A percentile compares a stretch with the other conserved stretches of the same genome.
Evolutionary conservation across 2,888 invertebrate species (phyloP).

Genomic region (Loripinus fragilis): DNA sequence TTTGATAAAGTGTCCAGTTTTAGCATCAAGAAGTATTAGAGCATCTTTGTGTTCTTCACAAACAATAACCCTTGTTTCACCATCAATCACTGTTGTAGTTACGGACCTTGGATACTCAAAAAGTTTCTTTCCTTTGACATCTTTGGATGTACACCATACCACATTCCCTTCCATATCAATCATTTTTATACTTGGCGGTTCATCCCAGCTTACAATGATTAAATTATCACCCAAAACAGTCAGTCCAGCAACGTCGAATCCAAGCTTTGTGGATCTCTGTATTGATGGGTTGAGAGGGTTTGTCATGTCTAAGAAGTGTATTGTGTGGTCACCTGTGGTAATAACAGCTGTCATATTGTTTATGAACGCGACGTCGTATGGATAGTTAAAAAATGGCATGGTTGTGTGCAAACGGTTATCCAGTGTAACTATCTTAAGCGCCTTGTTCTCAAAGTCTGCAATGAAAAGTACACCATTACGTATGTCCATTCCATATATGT

Average conservation of each 20-base stretch:
- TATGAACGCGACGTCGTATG: neutral
- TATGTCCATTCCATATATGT: neutral
- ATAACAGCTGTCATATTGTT: neutral
- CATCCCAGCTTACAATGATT: neutral
- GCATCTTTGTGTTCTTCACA: neutral
- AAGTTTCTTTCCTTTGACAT: neutral
- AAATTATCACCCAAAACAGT: neutral
- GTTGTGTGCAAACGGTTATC: neutral
- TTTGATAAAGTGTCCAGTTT: neutral
- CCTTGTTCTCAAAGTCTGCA: neutral
- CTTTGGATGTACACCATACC: neutral
- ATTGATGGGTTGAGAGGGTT: neutral
- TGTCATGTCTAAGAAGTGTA: neutral
- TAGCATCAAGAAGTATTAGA: neutral
- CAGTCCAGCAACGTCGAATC: neutral
- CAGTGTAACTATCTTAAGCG: neutral
- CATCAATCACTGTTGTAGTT: neutral
- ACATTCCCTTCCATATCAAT: neutral
- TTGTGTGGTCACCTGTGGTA: neutral
- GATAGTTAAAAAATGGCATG: neutral
- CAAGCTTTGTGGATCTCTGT: neutral
- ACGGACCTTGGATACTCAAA: neutral
- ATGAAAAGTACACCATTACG: neutral
- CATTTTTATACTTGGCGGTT: neutral
- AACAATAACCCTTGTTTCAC: neutral